Conservation (phyloP, 2,888 invertebrate species). For the Zaprionus obscuricornis region DNA sequence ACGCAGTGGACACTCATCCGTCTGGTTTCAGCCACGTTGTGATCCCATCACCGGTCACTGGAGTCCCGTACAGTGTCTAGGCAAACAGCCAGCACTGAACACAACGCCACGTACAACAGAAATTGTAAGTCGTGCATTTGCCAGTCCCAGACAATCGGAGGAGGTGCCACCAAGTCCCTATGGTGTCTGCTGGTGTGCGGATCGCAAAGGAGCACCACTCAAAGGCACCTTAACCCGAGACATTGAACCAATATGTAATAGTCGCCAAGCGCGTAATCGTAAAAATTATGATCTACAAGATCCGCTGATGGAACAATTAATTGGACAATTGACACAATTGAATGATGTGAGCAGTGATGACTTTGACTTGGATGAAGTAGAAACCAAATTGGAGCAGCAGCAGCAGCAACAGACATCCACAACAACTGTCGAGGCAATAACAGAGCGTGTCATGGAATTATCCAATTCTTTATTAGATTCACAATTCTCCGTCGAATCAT, state of each 20-base stretch:
- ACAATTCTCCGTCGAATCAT: slow-evolving; percentile 80
- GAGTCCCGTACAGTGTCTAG: slow-evolving; percentile 92
- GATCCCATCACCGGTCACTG: slow-evolving; percentile 89
- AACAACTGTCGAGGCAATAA: slow-evolving; percentile 44
- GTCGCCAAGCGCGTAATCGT: slow-evolving; percentile 89
- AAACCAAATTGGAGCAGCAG: slow-evolving; percentile 33
- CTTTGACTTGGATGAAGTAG: slow-evolving; percentile 61
- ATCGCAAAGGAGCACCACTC: slow-evolving; percentile 90
- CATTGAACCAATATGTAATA: slow-evolving; percentile 90
- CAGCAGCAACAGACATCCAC: slow-evolving; percentile 7
- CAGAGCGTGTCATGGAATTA: slow-evolving; percentile 78
- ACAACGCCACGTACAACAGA: slow-evolving; percentile 38
- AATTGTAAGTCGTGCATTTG: slow-evolving; percentile 63
- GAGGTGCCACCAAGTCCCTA: slow-evolving; percentile 75
- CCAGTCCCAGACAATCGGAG: slow-evolving; percentile 17
- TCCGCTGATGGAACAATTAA: slow-evolving; percentile 88
- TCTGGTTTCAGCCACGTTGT: slow-evolving; percentile 89
- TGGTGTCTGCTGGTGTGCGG: slow-evolving; percentile 95
- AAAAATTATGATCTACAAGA: slow-evolving; percentile 75
- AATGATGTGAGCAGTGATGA: slow-evolving; percentile 81
- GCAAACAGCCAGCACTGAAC: slow-evolving; percentile 83
- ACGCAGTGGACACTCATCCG: slow-evolving; percentile 85
- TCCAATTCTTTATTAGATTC: slow-evolving; percentile 80
- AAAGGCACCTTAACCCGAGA: slow-evolving; percentile 92
- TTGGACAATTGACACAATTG: slow-evolving; percentile 87